A percentile compares a stretch with the other conserved stretches of the same genome.
Conservation (phyloP, 2,797 vertebrate genomes). For the Hapalemur alaotrensis region DNA sequence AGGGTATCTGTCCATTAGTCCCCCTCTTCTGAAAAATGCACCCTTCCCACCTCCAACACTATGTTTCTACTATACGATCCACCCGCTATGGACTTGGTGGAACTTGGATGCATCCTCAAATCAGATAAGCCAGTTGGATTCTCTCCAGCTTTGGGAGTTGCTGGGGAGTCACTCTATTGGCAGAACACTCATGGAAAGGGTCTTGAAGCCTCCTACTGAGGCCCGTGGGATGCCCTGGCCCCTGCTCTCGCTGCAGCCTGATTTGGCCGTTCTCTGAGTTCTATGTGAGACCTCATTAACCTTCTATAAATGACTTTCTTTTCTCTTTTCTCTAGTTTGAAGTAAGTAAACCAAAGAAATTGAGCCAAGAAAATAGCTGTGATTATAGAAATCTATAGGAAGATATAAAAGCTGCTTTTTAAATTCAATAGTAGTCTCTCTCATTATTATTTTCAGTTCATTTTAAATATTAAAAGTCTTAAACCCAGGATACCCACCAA, state of each 20-base stretch:
- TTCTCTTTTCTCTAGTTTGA: background rate
- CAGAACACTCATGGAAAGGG: background rate
- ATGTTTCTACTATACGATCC: background rate
- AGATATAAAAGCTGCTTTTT: background rate
- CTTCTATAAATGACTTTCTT: background rate
- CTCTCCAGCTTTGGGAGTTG: background rate
- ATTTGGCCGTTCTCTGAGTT: background rate
- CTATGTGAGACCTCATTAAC: background rate
- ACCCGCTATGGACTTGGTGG: too few relatives aligned
- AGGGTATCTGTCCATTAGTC: background rate
- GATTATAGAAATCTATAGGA: background rate
- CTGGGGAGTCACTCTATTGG: background rate
- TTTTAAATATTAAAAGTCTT: background rate
- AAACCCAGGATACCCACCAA: background rate
- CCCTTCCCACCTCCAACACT: fast-evolving
- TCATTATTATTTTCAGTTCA: background rate
- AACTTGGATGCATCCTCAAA: background rate
- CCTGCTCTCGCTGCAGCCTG: background rate
- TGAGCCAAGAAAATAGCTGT: background rate
- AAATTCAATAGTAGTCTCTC: background rate
- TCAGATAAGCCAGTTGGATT: background rate
- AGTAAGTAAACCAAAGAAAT: background rate
- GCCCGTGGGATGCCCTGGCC: fast-evolving
- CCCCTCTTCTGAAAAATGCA: background rate
- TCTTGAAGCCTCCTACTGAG: background rate